phyloP scores from a whole-genome alignment of 2,113 vertebrate genomes.

The Neogobius melanostomus region DNA sequence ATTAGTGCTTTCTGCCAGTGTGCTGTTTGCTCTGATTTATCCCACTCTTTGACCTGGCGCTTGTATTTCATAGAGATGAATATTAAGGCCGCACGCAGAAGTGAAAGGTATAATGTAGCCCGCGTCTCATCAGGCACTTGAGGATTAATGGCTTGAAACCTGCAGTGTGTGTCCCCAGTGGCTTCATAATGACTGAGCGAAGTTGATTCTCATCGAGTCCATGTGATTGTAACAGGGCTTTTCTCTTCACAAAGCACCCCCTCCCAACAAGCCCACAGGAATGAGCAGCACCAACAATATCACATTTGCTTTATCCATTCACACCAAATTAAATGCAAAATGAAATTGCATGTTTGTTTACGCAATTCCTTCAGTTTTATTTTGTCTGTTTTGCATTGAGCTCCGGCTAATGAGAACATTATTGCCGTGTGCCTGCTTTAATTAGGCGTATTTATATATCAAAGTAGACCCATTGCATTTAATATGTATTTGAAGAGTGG shows the following conservation, averaged over 20 bases:
- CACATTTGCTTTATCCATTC: neutral
- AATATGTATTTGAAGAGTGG: conserved; percentile 72
- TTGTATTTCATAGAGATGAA: conserved; percentile 39
- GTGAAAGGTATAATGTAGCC: conserved; percentile 33
- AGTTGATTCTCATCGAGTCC: conserved; percentile 36
- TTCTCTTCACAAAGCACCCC: conserved; percentile 24
- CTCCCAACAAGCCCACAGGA: neutral
- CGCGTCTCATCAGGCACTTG: conserved; percentile 28
- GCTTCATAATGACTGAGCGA: conserved; percentile 25
- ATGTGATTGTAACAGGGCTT: conserved; percentile 25
- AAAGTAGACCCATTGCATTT: neutral
- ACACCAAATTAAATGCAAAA: neutral
- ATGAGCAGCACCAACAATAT: neutral
- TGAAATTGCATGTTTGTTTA: neutral
- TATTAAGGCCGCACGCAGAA: conserved; percentile 26
- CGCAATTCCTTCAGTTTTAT: neutral
- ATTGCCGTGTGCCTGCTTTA: neutral
- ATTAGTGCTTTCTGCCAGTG: conserved; percentile 22
- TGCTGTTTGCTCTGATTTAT: conserved; percentile 49
- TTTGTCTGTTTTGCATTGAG: conserved; percentile 13
- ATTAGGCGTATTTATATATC: conserved; percentile 11
- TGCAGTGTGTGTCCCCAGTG: conserved; percentile 25
- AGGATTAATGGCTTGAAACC: conserved; percentile 53
- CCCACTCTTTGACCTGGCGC: conserved; percentile 39
- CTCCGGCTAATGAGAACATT: conserved; percentile 10